These are phyloP conservation scores for Orius insidiosus DNA, from an alignment of 1,140 invertebrate genomes.

Conservation along the genomic window DNA sequence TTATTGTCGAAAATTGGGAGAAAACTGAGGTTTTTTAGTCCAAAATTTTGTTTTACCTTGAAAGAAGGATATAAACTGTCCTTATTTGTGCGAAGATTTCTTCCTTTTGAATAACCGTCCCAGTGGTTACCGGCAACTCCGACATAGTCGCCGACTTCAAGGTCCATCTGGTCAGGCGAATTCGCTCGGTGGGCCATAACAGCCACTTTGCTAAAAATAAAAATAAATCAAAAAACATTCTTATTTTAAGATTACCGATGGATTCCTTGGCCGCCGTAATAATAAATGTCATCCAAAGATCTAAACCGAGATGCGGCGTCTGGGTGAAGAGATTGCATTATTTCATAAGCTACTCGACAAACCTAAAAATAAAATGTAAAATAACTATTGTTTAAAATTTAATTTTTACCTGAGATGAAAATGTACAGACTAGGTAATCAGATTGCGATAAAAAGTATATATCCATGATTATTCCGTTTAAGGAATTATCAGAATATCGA, in stretches of 20 bases:
- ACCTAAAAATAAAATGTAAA: slow-evolving; percentile 40
- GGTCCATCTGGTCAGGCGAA: slow-evolving; percentile 47
- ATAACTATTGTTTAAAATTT: too few species aligned
- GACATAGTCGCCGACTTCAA: slow-evolving; percentile 64
- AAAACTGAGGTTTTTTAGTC: slow-evolving; percentile 1
- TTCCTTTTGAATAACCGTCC: slow-evolving; percentile 87
- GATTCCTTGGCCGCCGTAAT: slow-evolving; percentile 89
- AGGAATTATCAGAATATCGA: slow-evolving; percentile 71
- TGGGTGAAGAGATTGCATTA: slow-evolving; percentile 78
- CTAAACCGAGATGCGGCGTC: slow-evolving; percentile 71
- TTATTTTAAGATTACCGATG: too few species aligned
- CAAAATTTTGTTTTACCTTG: slow-evolving; percentile 30
- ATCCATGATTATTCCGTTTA: slow-evolving; percentile 81
- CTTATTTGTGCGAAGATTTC: slow-evolving; percentile 63
- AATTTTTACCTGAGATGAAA: slow-evolving; percentile 88
- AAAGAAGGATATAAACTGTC: slow-evolving; percentile 65
- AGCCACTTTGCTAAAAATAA: slow-evolving; percentile 33
- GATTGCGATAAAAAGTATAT: slow-evolving; percentile 72
- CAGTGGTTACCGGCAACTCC: slow-evolving; percentile 93
- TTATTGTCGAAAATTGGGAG: not conserved
- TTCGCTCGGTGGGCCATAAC: slow-evolving; percentile 51
- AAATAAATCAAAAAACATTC: not conserved
- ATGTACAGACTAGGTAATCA: slow-evolving; percentile 89
- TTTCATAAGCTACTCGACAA: slow-evolving; percentile 87
- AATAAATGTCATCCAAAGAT: slow-evolving; percentile 93